Conservation (phyloP, 1,140 invertebrate species). For the Meloidogyne floridensis region DNA sequence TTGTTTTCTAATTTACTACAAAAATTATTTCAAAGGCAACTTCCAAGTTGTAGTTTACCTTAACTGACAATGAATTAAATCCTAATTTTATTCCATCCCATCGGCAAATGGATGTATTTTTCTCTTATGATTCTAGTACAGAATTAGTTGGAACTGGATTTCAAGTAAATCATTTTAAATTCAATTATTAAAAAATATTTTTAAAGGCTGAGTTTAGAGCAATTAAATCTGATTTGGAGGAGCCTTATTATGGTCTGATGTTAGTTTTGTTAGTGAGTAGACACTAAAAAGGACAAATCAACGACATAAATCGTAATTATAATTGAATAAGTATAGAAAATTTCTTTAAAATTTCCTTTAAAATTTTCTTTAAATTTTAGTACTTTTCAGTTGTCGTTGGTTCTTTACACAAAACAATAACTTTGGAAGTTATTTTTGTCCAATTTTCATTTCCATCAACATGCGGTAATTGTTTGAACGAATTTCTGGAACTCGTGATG, state of each 20-base stretch:
- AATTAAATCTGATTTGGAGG: conserved; percentile 46
- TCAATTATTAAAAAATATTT: background rate
- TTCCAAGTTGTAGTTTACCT: conserved; percentile 46
- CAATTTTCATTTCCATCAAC: conserved; percentile 56
- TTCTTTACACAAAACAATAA: conserved; percentile 42
- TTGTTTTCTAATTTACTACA: background rate
- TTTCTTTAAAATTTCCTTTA: too few relatives aligned
- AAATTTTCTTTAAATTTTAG: background rate
- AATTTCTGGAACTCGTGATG: conserved; percentile 61
- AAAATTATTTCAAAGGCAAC: conserved; percentile 13
- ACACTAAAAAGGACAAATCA: conserved; percentile 54
- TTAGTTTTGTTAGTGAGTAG: conserved; percentile 47
- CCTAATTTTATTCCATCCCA: conserved; percentile 37
- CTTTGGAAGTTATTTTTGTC: conserved; percentile 54
- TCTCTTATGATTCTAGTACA: conserved; percentile 49
- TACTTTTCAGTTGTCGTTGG: conserved; percentile 45
- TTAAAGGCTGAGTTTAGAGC: conserved; percentile 26
- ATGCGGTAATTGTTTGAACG: conserved; percentile 52
- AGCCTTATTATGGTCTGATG: conserved; percentile 17
- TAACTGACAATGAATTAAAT: conserved; percentile 29
- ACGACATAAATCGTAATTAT: conserved; percentile 42
- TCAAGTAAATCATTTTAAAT: conserved; percentile 4
- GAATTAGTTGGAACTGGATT: conserved; percentile 15
- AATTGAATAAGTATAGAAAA: background rate
- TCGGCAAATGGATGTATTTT: conserved; percentile 47